A percentile compares a stretch with the other conserved stretches of the same genome.
Evolutionary conservation across 1,140 invertebrate genomes (phyloP).

Genomic region (Kradibia gibbosae): DNA sequence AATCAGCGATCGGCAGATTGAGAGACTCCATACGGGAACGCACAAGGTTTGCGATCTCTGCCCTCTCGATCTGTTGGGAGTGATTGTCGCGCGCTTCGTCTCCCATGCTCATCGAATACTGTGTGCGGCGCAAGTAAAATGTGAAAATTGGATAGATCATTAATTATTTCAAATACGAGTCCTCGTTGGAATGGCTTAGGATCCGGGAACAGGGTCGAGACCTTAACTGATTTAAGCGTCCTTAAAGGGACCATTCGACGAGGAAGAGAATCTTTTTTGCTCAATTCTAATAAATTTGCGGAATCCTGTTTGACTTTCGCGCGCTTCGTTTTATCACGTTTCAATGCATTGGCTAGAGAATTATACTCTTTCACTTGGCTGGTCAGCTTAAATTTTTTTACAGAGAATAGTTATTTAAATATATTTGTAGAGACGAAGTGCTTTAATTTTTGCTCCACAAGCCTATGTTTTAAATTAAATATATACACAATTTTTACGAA

Average conservation of each 20-base stretch:
- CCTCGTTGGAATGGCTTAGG: background rate
- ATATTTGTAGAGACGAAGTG: background rate
- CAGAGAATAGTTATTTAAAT: background rate
- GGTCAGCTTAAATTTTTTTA: background rate
- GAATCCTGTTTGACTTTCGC: no score
- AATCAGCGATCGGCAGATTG: constrained; percentile 90
- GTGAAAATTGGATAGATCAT: constrained; percentile 6
- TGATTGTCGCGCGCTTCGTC: constrained; percentile 90
- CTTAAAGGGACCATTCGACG: background rate
- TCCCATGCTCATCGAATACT: constrained; percentile 86
- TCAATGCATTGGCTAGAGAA: no score
- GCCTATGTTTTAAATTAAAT: no score
- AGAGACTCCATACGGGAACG: constrained; percentile 94
- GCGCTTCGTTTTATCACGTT: no score
- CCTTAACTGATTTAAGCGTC: background rate
- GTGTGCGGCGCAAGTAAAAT: constrained; percentile 67
- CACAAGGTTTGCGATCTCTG: constrained; percentile 95
- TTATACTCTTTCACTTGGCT: background rate
- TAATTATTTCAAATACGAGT: background rate
- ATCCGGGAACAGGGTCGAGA: background rate
- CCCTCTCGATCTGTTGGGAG: constrained; percentile 91
- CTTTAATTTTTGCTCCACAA: background rate
- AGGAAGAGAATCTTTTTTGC: no score
- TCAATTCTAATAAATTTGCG: no score
- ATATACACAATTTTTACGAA: no score